Conservation (phyloP, 2,797 vertebrate genomes). For the Sebastes taczanowskii region DNA sequence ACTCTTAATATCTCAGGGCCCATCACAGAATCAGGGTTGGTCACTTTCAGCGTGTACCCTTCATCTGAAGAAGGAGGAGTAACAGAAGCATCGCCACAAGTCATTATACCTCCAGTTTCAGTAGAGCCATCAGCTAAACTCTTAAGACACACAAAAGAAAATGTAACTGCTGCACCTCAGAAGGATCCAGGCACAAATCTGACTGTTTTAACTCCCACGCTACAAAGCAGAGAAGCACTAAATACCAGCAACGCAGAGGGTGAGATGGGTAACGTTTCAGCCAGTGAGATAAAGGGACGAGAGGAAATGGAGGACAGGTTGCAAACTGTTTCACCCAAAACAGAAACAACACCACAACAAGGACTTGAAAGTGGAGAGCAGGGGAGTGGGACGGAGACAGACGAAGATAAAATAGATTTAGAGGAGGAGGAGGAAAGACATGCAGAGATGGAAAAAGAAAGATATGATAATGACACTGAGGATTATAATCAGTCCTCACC, state of each 20-base stretch:
- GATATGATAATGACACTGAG: neutral
- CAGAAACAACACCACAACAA: neutral
- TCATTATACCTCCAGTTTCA: constrained; percentile 8
- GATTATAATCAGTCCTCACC: constrained; percentile 15
- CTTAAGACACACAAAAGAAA: neutral
- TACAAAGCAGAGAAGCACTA: neutral
- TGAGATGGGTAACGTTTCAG: constrained; percentile 22
- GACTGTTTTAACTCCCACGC: neutral
- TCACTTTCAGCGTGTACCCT: neutral
- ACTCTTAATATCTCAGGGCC: neutral
- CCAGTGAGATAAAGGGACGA: neutral
- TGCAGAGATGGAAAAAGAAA: constrained; percentile 1
- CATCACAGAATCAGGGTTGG: constrained; percentile 3
- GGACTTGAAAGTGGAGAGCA: neutral
- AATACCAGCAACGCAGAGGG: neutral
- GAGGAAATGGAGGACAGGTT: neutral
- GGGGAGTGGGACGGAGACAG: constrained; percentile 7
- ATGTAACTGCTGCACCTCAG: neutral
- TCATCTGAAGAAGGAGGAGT: neutral
- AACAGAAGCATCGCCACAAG: neutral
- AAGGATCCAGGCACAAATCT: neutral
- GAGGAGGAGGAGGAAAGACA: constrained; percentile 8
- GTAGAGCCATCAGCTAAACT: neutral
- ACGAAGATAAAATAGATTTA: neutral
- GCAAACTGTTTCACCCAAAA: too few species aligned